Percentiles rank a stretch among this genome's conserved stretches.
Conservation (phyloP, 2,888 invertebrate species). For the Chrysina gloriosa region DNA sequence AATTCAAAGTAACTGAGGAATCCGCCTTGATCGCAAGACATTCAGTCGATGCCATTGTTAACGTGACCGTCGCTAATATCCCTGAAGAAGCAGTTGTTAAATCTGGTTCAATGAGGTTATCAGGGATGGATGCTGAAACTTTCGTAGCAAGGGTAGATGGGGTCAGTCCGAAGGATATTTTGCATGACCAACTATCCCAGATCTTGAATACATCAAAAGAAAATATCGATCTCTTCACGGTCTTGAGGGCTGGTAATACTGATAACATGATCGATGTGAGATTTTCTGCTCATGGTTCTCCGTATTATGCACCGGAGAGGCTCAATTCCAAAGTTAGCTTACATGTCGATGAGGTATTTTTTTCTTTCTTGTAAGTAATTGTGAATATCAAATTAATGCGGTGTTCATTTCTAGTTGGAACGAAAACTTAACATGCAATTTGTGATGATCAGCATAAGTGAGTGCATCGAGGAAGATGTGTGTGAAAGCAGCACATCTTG, state of each 20-base stretch:
- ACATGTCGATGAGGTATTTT: constrained; percentile 73
- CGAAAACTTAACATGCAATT: constrained; percentile 78
- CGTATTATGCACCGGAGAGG: constrained; percentile 89
- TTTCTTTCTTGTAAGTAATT: neutral
- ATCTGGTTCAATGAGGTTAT: constrained; percentile 90
- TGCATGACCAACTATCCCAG: constrained; percentile 71
- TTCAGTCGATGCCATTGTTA: constrained; percentile 85
- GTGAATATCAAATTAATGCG: neutral
- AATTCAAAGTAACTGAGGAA: constrained; percentile 80
- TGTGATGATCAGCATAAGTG: constrained; percentile 91
- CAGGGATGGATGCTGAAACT: constrained; percentile 84
- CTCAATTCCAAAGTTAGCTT: constrained; percentile 86
- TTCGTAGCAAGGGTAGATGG: constrained; percentile 75
- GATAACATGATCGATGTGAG: constrained; percentile 83
- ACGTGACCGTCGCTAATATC: constrained; percentile 87
- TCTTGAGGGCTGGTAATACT: constrained; percentile 76
- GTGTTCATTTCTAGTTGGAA: constrained; percentile 69
- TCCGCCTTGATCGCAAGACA: constrained; percentile 72
- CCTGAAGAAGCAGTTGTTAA: constrained; percentile 92
- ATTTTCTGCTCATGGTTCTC: constrained; percentile 94
- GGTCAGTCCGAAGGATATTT: constrained; percentile 79
- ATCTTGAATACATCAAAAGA: constrained; percentile 82
- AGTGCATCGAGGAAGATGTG: constrained; percentile 82
- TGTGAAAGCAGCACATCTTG: constrained; percentile 81
- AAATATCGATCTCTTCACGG: constrained; percentile 95